These are phyloP conservation scores for Calyptommatus sinebrachiatus DNA, from an alignment of 2,113 vertebrate species.

Conservation along the genomic window DNA sequence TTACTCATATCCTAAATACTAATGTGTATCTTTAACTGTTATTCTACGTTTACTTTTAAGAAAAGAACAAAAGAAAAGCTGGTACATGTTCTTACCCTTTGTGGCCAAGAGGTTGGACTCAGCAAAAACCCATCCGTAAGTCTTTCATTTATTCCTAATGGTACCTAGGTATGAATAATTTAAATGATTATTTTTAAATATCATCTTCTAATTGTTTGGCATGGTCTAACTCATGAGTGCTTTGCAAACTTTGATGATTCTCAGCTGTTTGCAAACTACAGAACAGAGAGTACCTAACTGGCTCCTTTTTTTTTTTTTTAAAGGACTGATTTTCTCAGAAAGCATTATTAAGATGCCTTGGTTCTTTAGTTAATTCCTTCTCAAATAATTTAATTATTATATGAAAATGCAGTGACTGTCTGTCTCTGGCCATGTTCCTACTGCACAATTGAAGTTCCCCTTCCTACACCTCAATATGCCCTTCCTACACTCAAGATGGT, in stretches of 20 bases:
- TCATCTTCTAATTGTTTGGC: slow-evolving; percentile 19
- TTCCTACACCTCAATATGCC: too few relatives aligned
- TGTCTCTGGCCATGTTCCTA: neutral
- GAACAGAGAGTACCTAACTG: neutral
- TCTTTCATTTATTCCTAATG: slow-evolving; percentile 21
- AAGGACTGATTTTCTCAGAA: neutral
- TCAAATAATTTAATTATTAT: slow-evolving; percentile 25
- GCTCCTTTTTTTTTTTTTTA: neutral
- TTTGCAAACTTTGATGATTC: slow-evolving; percentile 15
- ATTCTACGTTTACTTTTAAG: slow-evolving; percentile 68
- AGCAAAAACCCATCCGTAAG: slow-evolving; percentile 98
- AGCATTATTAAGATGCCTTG: neutral
- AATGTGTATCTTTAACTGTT: slow-evolving; percentile 22
- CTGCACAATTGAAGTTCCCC: too few relatives aligned
- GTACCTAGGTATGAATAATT: slow-evolving; percentile 4
- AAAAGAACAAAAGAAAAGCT: slow-evolving; percentile 97
- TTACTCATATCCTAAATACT: neutral
- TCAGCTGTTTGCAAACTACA: neutral
- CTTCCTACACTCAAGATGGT: too few relatives aligned
- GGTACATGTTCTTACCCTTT: slow-evolving; percentile 94
- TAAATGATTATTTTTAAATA: neutral
- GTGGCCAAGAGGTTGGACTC: slow-evolving; percentile 96
- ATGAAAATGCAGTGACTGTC: neutral
- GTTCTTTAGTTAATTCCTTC: neutral
- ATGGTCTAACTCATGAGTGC: neutral